phyloP scores from a whole-genome alignment of 37 sponge, comb jelly and placozoan species.

The Halichondria panicea region DNA sequence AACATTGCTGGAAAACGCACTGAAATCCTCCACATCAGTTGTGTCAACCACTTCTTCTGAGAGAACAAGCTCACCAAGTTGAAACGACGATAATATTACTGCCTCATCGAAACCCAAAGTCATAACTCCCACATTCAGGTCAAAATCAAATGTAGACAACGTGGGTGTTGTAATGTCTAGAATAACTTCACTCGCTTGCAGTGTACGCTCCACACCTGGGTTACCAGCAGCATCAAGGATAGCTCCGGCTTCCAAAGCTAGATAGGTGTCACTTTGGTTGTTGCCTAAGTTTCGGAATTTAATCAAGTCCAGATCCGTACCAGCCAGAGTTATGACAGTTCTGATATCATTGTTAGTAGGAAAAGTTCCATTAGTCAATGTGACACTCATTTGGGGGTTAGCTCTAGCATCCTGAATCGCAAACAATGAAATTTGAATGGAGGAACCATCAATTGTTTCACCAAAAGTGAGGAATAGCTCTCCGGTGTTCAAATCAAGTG shows the following conservation, averaged over 20 bases:
- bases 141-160: conserved; percentile 70
- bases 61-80: conserved; percentile 16
- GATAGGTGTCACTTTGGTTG: conserved; percentile 47
- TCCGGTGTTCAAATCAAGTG: conserved; percentile 81
- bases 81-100: conserved; percentile 31
- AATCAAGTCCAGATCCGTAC: conserved; percentile 65
- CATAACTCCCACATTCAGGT: conserved; percentile 73
- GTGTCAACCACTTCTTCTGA: conserved; percentile 19
- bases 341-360: conserved; percentile 28
- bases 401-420: conserved; percentile 38
- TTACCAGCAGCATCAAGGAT: conserved; percentile 55
- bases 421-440: conserved; percentile 30
- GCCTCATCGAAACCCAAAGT: conserved; percentile 78
- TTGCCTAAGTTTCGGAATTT: conserved; percentile 61
- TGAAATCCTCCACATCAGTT: background rate
- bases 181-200: conserved; percentile 9
- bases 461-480: conserved; percentile 53
- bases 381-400: conserved; percentile 10
- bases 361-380: conserved; percentile 30
- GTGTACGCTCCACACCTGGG: background rate
- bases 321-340: conserved; percentile 43
- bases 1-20: background rate
- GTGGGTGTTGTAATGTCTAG: conserved; percentile 66
- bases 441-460: conserved; percentile 54
- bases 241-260: conserved; percentile 27